Conservation (phyloP, 2,888 invertebrate species). For the Plebejus argus region DNA sequence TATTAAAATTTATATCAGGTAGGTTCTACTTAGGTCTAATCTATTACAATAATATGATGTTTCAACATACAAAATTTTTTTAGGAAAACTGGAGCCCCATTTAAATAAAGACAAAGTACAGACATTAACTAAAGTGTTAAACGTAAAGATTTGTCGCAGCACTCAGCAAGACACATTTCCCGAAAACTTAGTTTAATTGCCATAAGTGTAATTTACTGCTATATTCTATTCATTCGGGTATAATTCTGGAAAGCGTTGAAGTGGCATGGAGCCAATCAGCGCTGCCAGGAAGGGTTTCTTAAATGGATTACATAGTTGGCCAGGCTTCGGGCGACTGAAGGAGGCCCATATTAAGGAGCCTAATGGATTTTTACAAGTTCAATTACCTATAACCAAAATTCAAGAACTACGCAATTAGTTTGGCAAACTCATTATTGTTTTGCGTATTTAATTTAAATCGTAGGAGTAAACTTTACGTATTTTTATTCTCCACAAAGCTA, state of each 20-base stretch:
- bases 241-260: neutral
- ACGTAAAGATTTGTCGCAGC: slow-evolving; percentile 18
- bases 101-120: neutral
- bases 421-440: too few relatives aligned
- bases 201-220: slow-evolving; percentile 22
- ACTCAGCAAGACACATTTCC: slow-evolving; percentile 26
- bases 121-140: slow-evolving; percentile 11
- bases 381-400: neutral
- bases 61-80: neutral
- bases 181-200: slow-evolving; percentile 22
- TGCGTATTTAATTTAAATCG: neutral
- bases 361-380: slow-evolving; percentile 3
- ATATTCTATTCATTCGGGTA: slow-evolving; percentile 16
- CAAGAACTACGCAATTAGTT: neutral
- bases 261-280: slow-evolving; percentile 10
- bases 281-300: slow-evolving; percentile 17
- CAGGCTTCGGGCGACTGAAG: neutral
- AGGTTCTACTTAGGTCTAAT: neutral
- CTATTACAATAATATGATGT: too few relatives aligned
- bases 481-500: neutral
- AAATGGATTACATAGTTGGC: slow-evolving; percentile 19
- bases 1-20: too few relatives aligned
- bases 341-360: neutral
- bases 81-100: neutral
- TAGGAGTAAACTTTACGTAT: neutral